Evolutionary conservation across 2,797 vertebrate genomes (phyloP), one percentile per base, ranked within the genome.

Genomic region (Amblyraja radiata): DNA sequence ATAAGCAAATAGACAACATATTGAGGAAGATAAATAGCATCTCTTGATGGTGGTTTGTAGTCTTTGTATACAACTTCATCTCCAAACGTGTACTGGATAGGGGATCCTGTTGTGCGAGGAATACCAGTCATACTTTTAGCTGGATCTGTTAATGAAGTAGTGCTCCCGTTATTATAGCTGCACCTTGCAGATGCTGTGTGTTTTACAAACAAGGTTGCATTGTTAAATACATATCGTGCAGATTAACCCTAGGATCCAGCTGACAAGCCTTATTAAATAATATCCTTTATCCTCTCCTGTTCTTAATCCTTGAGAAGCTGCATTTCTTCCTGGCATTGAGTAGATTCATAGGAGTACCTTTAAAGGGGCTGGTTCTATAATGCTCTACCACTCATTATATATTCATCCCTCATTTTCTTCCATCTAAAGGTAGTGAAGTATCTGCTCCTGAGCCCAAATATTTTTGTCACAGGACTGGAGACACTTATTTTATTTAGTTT

Each of bases 1-100:
- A 99, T 97, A 93, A 98, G 93, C 95, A 98, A 94, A 95, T 98
- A 99, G 6, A 99, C 77, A 39, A 96, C 93, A 0, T 97, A 96
- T 16, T 95, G 95, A 0, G 98, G 98, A 95, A 99, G 95, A 94
- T 96, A 96, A 94, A 98, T 93, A 68, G 96, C 94, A n/a, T 99
- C 98, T 94, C 98, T 96, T 6, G 97, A 95, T 0, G 98, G 98
- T 0, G 98, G 98, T 5, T 96, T 94, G 93, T 98, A 98, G 71
- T 96, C 98, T 93, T 96, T 94, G 0, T 98, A 99, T 16, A 97
- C 93, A 0, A 97, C 94, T 0, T 95, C 96, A 77, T 95, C 94
- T 81, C 93, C 94, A 0, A 80, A 93, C 21, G 93, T 36, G 0
- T 93, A 80, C 21, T 95, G 94, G 93, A 95, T 93, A 80, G 95